Evolutionary conservation across 2,888 invertebrate species (phyloP).

Genomic region (Branchellion lobata): DNA sequence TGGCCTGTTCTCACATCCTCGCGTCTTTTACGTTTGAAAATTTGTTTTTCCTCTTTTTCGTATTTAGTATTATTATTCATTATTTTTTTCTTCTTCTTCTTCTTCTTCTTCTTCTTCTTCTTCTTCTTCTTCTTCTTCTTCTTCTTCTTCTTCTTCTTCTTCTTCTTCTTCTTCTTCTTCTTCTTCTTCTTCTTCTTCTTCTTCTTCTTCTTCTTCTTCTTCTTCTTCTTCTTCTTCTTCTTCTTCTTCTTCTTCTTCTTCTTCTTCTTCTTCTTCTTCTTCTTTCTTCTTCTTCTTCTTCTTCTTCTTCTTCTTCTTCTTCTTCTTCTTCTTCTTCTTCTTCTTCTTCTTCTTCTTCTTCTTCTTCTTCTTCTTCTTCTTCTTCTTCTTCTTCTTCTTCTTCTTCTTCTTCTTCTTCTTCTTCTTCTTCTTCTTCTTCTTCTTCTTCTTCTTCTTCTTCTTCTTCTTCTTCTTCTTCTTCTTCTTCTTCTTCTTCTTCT

Average conservation of each 20-base stretch:
- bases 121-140: no score
- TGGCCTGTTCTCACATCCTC: no score
- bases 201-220: constrained; percentile 14
- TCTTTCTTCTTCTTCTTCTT: background rate
- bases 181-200: constrained; percentile 15
- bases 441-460: constrained; percentile 44
- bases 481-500: constrained; percentile 34
- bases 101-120: no score
- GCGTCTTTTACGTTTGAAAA: background rate
- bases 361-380: constrained; percentile 6
- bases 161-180: background rate
- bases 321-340: background rate
- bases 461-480: constrained; percentile 38
- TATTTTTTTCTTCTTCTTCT: no score
- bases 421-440: constrained; percentile 37
- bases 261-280: background rate
- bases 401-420: background rate
- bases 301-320: constrained; percentile 1
- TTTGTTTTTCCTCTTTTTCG: no score
- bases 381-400: background rate
- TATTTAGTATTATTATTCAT: no score
- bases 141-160: background rate
- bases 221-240: constrained; percentile 14
- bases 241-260: constrained; percentile 14
- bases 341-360: background rate